Base-by-base conservation (phyloP, 2,888 invertebrate species). In the Linnaemya tessellans region DNA sequence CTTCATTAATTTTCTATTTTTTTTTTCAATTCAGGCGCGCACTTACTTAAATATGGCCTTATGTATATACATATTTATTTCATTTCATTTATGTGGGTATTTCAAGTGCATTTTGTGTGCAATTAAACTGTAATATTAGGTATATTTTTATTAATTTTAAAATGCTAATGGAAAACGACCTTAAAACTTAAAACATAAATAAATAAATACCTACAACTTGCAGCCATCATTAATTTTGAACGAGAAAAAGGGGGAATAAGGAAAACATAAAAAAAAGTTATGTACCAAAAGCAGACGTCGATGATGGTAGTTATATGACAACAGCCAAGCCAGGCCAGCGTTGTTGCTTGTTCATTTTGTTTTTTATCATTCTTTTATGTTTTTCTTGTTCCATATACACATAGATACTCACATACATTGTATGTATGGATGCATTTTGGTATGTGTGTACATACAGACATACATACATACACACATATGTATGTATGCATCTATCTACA, bases 201-300 rank as follows among this genome's bases (percentile, higher is more conserved):
- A 56, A n/a, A 18, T 58, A 38, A 56, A 15, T 22, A 62, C 54
- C 46, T 41, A 54, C 38, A 46, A 46, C n/a, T 67, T 56, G 62
- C 62, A 77, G 70, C 65, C 71, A 65, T 70, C 70, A 80, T 70
- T 68, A 75, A 75, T 74, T 74, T 70, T 74, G 18, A 80, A 64
- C 10, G 64, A 67, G 30, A 74, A 80, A 70, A 41, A 81, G 67
- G 46, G 46, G 25, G 65, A 71, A 64, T 43, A 64, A 64, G 71
- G 58, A 65, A 77, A 77, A 64, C n/a, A 77, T 25, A 71, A 60
- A 51, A 51, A 51, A 43, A 67, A 46, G 11, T 46, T 71, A 67
- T 64, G 11, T 71, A 70, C 71, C 38, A 74, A 20, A 68, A 56
- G 71, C 64, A 51, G 65, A 78, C 64, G 46, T 51, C 11, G 41